These are phyloP conservation scores for Spicauda simplicius DNA, from an alignment of 2,888 invertebrate genomes.

Conservation along the genomic window DNA sequence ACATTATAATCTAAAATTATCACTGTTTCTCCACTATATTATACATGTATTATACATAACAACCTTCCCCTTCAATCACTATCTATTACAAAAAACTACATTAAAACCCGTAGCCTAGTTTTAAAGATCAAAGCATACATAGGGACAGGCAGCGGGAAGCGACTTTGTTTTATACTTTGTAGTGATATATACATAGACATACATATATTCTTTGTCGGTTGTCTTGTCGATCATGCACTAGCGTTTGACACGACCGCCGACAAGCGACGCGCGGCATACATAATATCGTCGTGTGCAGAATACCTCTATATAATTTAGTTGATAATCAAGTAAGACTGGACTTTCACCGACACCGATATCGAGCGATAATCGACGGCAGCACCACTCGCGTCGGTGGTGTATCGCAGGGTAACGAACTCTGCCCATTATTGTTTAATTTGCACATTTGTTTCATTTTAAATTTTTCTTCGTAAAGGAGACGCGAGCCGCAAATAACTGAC, in stretches of 20 bases:
- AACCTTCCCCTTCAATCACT: too few relatives aligned
- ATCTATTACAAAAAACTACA: too few relatives aligned
- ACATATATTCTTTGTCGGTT: not conserved
- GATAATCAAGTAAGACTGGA: conserved; percentile 53
- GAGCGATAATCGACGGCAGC: conserved; percentile 65
- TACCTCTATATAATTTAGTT: conserved; percentile 41
- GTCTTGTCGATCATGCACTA: not conserved
- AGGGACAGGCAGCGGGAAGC: too few relatives aligned
- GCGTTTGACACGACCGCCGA: not conserved
- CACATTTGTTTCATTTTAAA: not conserved
- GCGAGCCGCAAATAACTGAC: too few relatives aligned
- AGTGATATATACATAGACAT: too few relatives aligned
- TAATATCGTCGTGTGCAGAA: conserved; percentile 1
- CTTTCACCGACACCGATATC: conserved; percentile 57
- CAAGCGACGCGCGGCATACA: not conserved
- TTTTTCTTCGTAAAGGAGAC: too few relatives aligned
- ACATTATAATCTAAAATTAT: too few relatives aligned
- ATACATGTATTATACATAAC: too few relatives aligned
- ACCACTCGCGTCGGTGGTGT: conserved; percentile 51
- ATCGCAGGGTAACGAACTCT: conserved; percentile 67
- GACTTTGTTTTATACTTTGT: too few relatives aligned
- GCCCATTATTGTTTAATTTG: conserved; percentile 49
- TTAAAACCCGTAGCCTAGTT: too few relatives aligned
- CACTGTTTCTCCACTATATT: too few relatives aligned
- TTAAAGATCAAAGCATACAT: too few relatives aligned